These are phyloP conservation scores for Sakesphorus luctuosus DNA, from an alignment of 2,113 vertebrate genomes.

Conservation along the genomic window DNA sequence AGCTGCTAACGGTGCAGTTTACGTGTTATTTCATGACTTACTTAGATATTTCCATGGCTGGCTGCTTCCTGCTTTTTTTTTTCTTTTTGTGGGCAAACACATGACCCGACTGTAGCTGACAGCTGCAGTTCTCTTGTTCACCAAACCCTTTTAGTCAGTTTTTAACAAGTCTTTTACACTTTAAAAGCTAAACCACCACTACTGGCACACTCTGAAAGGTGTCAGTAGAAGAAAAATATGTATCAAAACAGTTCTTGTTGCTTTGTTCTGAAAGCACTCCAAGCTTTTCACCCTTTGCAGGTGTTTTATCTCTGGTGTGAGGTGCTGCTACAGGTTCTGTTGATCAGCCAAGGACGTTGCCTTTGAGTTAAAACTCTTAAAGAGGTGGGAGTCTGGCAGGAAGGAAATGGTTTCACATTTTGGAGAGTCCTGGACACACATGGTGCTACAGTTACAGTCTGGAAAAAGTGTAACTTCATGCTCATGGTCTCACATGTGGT, in stretches of 20 bases:
- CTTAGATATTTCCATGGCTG: conserved; percentile 41
- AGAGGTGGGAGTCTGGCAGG: neutral
- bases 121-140: conserved; percentile 45
- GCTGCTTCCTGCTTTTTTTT: conserved; percentile 25
- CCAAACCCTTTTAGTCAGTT: conserved; percentile 25
- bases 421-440: neutral
- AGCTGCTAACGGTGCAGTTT: neutral
- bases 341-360: neutral
- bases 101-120: conserved; percentile 47
- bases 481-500: neutral
- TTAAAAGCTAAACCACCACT: neutral
- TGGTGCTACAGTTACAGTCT: neutral
- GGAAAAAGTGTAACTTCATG: neutral
- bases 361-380: neutral
- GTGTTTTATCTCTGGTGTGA: neutral
- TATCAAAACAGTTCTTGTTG: neutral
- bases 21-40: neutral
- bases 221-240: neutral
- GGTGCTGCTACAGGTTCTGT: neutral
- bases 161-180: conserved; percentile 7
- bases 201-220: conserved; percentile 8
- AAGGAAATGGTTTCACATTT: neutral
- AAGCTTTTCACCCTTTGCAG: neutral
- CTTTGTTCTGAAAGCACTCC: neutral
- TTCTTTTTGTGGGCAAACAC: conserved; percentile 29